Evolutionary conservation across 2,113 vertebrate genomes (phyloP), one percentile per base, ranked within the genome.

Genomic region (Benitochromis conjunctus): DNA sequence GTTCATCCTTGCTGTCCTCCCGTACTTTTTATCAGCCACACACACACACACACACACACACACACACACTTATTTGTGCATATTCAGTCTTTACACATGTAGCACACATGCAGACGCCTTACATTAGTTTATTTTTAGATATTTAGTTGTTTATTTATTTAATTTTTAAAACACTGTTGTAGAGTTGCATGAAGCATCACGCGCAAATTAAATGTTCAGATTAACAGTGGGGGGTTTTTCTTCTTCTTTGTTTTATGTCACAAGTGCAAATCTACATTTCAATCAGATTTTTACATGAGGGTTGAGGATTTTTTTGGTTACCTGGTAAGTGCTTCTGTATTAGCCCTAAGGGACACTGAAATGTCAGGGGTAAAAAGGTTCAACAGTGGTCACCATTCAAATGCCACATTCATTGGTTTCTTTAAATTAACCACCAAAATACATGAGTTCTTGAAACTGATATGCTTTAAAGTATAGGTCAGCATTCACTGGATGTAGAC

Each of bases 301-400:
- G 12, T 38, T 38, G 34, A 36, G 10, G 31, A 12, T n/a, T 0
- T 21, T 9, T 18, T 9, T 18, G 60, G 64, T 36, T 66, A 60
- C 54, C 26, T 62, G 80, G 77, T 64, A 43, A 51, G 41, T 6
- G 3, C 79, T 86, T 36, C 48, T 64, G 24, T 60, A 36, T 79
- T 83, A 51, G 56, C 53, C 13, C 41, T 26, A 26, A 26, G 56
- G 79, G 80, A 48, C 19, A 54, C 46, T 55, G 74, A 80, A 85
- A 89, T 90, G 90, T 84, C 91, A 86, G 38, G 26, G 81, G 29
- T 36, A 9, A 36, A 62, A 62, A 34, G 31, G 31, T 64, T 66
- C 81, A 71, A 12, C 7, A 31, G 29, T 24, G 80, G 80, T 79
- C 88, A 88, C 48, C 48, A 31, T 71, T 78, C 19, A 82, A 80